Base-by-base conservation (phyloP, 2,113 vertebrate genomes). In the Alethe castanea region DNA sequence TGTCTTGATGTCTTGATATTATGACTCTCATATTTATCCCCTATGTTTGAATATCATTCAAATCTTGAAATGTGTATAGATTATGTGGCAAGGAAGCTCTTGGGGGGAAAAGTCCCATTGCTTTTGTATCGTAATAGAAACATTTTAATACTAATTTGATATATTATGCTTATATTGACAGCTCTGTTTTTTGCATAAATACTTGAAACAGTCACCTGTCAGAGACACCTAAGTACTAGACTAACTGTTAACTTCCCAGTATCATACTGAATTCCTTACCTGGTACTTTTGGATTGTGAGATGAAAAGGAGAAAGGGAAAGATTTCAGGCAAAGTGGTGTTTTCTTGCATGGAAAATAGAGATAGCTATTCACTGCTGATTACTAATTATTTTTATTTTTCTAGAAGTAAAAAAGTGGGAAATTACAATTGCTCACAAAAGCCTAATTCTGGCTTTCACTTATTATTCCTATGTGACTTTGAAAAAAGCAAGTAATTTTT, bases 401-500 rank as follows among this genome's bases (percentile, higher is more conserved):
- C 23, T 38, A 29, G 7, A 24, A 40, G 19, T 20, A 5, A 64
- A 47, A 19, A 38, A 2, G 1, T 4, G 6, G 2, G 5, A 23
- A 48, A 78, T 65, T 22, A 25, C 14, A 45, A 17, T 62, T 92
- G 5, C 6, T 47, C 33, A 50, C 17, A 92, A 76, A 82, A 38
- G 2, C 11, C 7, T 53, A 33, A 44, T 25, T 69, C 28, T 53
- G 11, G 3, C 19, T 88, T 93, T 73, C 5, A 23, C 4, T 78
- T 74, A 23, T 5, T 38, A n/a, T 48, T 17, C 13, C 3, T 50
- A 14, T 48, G 36, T 0, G 1, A 62, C n/a, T 78, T 85, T 74
- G 31, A 11, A 85, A 53, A 62, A 62, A 44, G 3, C 4, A 78
- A 33, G 9, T 33, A 61, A 26, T 40, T 40, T 23, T 35, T 31